Evolutionary conservation across 2,888 invertebrate genomes (phyloP).

Genomic region (Allophyes oxyacanthae): DNA sequence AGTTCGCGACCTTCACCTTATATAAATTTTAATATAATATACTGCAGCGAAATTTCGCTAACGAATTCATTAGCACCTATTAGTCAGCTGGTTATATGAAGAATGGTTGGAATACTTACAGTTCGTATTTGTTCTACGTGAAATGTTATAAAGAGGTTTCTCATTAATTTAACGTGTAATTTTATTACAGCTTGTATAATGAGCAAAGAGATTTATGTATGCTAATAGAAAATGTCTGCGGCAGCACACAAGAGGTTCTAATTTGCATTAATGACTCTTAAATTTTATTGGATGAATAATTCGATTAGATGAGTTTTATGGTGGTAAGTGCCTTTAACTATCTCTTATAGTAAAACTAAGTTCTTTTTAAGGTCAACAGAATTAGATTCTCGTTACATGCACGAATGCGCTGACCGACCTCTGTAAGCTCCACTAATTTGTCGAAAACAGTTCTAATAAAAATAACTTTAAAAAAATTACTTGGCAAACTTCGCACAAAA

Average conservation of each 20-base stretch:
- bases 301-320: no score
- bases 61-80: constrained; percentile 42
- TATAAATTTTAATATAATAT: constrained; percentile 6
- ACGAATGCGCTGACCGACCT: constrained; percentile 31
- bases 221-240: constrained; percentile 5
- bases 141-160: constrained; percentile 12
- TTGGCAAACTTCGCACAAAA: neutral
- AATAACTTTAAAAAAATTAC: neutral
- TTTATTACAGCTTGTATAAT: constrained; percentile 1
- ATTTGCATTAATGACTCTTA: no score
- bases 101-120: constrained; percentile 3
- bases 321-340: no score
- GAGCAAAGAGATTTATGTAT: constrained; percentile 11
- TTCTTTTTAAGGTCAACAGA: constrained; percentile 40
- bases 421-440: constrained; percentile 10
- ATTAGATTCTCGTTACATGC: constrained; percentile 45
- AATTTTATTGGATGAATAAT: no score
- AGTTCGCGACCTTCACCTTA: constrained; percentile 53
- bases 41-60: constrained; percentile 36
- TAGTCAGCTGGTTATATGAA: constrained; percentile 7
- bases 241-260: neutral
- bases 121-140: neutral
- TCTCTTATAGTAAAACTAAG: no score
- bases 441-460: neutral
- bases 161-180: constrained; percentile 23